These are phyloP conservation scores for Galagoides demidoff DNA, from an alignment of 2,797 vertebrate genomes.

Conservation along the genomic window DNA sequence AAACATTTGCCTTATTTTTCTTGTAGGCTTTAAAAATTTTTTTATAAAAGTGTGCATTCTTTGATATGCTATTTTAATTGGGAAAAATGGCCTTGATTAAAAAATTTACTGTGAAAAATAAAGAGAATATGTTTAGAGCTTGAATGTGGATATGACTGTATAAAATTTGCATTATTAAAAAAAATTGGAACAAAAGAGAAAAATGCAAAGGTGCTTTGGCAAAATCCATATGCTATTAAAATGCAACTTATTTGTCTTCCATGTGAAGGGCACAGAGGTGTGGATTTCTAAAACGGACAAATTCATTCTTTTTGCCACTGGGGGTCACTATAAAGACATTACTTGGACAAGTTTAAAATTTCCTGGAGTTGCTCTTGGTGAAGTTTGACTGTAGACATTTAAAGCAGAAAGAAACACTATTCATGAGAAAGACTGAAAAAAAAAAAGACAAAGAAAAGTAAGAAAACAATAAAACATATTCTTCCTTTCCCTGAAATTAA, in stretches of 20 bases:
- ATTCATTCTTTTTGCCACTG: slow-evolving; percentile 61
- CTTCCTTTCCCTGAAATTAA: slow-evolving; percentile 20
- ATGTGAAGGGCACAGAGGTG: neutral
- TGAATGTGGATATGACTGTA: neutral
- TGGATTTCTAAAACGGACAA: neutral
- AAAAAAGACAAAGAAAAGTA: neutral
- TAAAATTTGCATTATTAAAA: neutral
- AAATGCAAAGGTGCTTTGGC: neutral
- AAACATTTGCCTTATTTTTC: neutral
- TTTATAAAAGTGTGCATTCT: neutral
- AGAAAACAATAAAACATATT: slow-evolving; percentile 28
- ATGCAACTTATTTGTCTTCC: neutral
- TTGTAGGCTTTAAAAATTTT: neutral
- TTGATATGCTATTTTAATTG: neutral
- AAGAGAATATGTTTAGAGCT: slow-evolving; percentile 7
- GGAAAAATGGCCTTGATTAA: neutral
- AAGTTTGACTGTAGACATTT: slow-evolving; percentile 13
- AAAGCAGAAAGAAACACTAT: slow-evolving; percentile 43
- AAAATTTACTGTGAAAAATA: slow-evolving; percentile 8
- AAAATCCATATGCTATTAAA: neutral
- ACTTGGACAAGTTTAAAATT: neutral
- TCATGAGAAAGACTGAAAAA: slow-evolving; percentile 35
- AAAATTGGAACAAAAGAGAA: neutral
- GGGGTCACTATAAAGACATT: slow-evolving; percentile 71
- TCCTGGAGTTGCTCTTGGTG: slow-evolving; percentile 20